phyloP scores from a whole-genome alignment of 2,797 vertebrate species.

The Syndactyla subalaris region DNA sequence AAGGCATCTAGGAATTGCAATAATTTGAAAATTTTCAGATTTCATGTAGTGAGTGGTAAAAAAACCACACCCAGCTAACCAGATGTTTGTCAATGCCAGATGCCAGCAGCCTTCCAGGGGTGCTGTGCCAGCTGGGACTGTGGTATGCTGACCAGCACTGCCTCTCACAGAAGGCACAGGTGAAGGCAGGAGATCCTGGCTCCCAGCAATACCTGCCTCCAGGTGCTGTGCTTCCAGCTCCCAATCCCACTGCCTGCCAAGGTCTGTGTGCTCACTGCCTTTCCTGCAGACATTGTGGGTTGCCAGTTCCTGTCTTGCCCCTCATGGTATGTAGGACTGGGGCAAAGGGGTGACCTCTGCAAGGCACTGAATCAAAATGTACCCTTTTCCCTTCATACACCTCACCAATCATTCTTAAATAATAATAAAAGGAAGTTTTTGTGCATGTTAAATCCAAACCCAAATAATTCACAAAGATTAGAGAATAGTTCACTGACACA shows the following conservation, averaged over 20 bases:
- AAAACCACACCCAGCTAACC: not conserved
- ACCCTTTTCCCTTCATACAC: not conserved
- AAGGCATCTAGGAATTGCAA: not conserved
- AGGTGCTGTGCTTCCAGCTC: not conserved
- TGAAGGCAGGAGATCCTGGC: not conserved
- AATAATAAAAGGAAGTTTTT: constrained; percentile 23
- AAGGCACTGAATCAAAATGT: not conserved
- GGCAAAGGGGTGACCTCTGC: not conserved
- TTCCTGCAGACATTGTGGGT: not conserved
- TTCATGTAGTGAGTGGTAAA: not conserved
- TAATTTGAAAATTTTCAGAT: not conserved
- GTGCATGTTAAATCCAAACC: not conserved
- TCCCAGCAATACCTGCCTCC: not conserved
- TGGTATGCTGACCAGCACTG: fast-evolving
- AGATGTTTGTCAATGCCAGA: not conserved
- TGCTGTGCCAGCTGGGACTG: not conserved
- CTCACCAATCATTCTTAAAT: constrained; percentile 46
- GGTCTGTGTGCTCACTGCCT: not conserved
- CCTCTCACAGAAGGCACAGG: not conserved
- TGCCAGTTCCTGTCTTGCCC: not conserved
- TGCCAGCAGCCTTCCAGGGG: not conserved
- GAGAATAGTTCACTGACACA: constrained; percentile 14
- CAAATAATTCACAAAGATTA: constrained; percentile 27
- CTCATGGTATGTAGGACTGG: not conserved
- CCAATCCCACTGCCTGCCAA: not conserved